Evolutionary conservation across 2,888 invertebrate genomes (phyloP), one percentile per base, ranked within the genome.

Genomic region (Nasonovia ribisnigri): DNA sequence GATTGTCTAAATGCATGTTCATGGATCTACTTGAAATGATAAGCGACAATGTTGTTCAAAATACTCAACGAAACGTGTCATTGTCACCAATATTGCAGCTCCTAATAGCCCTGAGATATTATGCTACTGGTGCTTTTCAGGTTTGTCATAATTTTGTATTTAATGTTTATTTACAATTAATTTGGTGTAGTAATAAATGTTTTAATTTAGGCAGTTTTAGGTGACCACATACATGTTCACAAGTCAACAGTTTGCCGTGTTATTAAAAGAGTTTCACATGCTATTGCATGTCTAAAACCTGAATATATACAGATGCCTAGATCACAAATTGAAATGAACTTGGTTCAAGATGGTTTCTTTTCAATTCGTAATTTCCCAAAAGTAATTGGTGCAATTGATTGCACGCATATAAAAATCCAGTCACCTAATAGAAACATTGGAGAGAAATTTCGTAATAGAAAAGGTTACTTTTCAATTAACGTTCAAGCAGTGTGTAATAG

Each of bases 51-150:
- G 0, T 86, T 48, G 13, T 13, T n/a, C 86, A 86, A 46, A 86
- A 86, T 86, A 86, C 86, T 5, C 48, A 13, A 13, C 86, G 86
- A 11, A 87, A 87, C 11, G 20, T 48, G 86, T 86, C 46, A 48
- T 46, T 87, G 86, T 48, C 86, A 46, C 48, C 86, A 48, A 87
- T 48, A 36, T 36, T 87, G 1, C 48, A 87, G n/a, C 86, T 87
- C 16, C 48, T 87, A 4, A 87, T 87, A n/a, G 48, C 86, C 4
- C n/a, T 87, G 11, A 46, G n/a, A 36, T 87, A 87, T 36, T 87
- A 87, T 48, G 86, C 86, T n/a, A 87, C 86, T 16, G 86, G 48
- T 48, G 86, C 48, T 48, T 87, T 87, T 87, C 86, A 87, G 48
- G 86, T n/a, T n/a, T n/a, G n/a, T n/a, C n/a, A n/a, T n/a, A n/a